Base-by-base conservation (phyloP, 2,797 vertebrate genomes). In the Molothrus ater region DNA sequence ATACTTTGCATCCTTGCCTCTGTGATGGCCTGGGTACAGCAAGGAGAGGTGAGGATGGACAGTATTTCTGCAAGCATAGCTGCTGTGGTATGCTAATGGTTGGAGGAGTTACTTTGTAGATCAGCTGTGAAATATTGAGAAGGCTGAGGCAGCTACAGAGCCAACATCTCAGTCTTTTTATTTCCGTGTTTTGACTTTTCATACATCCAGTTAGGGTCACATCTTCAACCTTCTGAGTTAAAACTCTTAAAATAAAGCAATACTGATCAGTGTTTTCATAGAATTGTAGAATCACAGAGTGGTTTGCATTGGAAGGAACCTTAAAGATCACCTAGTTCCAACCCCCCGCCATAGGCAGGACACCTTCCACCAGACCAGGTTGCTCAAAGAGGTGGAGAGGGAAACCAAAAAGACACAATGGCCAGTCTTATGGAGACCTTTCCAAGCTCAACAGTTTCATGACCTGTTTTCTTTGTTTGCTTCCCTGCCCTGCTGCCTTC, bases 311-410 rank as follows among this genome's bases (percentile, higher is more conserved):
- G 53, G 22, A 60, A 72, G n/a, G 16, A 71, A 48, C 60, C 6
- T 61, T 73, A 48, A 53, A 66, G 16, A 72, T 66, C 47, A 29
- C 16, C 13, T 20, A 9, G 13, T 68, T 73, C 40, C 60, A 48
- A 6, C 40, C 26, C 29, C 26, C 13, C n/a, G 31, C 53, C 16
- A 6, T 15, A 24, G 31, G 16, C 22, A 36, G 28, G 26, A 36
- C 12, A 17, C 8, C 34, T 54, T 66, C 40, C 18, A 11, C 26
- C 36, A 36, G 31, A 66, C 22, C 31, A 47, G 22, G 13, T 36
- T 73, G 40, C 32, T 73, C 2, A 0, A 20, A 54, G 34, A 43
- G 40, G 11, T 42, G 22, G 6, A 20, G 5, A 9, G 7, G 2
- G 6, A 7, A 19, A 66, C 16, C 60, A 42, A 28, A 43, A 83